Evolutionary conservation across 2,888 invertebrate genomes (phyloP), one percentile per base, ranked within the genome.

Genomic region (Drosophila paranaensis): DNA sequence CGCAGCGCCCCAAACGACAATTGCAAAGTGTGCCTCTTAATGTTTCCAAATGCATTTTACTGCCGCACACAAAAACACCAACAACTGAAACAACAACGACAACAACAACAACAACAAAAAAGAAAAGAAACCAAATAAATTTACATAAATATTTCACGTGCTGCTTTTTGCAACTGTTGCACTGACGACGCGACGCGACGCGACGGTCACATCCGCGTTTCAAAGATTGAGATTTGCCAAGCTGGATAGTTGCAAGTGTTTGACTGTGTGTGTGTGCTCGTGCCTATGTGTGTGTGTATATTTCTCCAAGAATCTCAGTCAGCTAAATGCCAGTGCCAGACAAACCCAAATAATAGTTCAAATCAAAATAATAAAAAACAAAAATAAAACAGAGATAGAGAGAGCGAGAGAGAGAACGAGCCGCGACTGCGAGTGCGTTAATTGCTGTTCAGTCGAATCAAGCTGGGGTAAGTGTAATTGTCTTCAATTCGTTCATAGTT

Each of bases 121-220:
- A 25, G 14, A 25, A 37, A 82, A 79, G 79, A 88, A 82, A 53
- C 76, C 74, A 86, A 88, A 88, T 88, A 86, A 86, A 86, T 86
- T 88, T 86, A 77, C 86, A 86, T 86, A 86, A 88, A 88, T 86
- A 88, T 88, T 86, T 86, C 88, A 86, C 86, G 88, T 86, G 81
- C 86, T 77, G 79, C 73, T 71, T 76, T 77, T 74, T 76, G 77
- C 71, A 63, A 74, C 70, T 73, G 73, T 71, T 71, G 71, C 76
- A 71, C n/a, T 62, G 63, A 51, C 64, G 70, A 39, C 53, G 16
- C 42, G 46, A 73, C 80, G 71, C 46, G 48, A 16, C 48, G 48
- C 48, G 53, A 73, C 81, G 71, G 73, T 84, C 77, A 79, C 81
- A 87, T 84, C 87, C 87, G 89, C 79, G 81, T 83, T 74, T 71